Evolutionary conservation across 2,113 vertebrate genomes (phyloP).

Genomic region (Alouatta palliata): DNA sequence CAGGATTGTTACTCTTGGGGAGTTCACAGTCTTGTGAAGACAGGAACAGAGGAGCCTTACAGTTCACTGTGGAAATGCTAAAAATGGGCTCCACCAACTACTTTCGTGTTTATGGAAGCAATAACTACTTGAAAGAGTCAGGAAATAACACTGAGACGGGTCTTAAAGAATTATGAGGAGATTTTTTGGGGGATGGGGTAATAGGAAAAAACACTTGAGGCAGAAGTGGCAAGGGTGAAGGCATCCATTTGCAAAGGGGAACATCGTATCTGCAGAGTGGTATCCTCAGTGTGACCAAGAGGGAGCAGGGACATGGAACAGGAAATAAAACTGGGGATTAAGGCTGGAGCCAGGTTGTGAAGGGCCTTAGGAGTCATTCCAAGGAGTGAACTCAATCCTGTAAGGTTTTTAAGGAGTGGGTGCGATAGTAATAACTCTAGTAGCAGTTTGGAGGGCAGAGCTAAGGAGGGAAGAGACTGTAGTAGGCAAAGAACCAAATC

Average conservation of each 20-base stretch:
- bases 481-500: not conserved
- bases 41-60: not conserved
- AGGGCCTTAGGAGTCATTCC: not conserved
- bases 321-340: not conserved
- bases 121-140: not conserved
- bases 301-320: not conserved
- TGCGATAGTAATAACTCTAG: not conserved
- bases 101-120: not conserved
- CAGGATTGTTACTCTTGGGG: not conserved
- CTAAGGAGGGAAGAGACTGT: not conserved
- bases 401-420: not conserved
- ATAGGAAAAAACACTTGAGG: not conserved
- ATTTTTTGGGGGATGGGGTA: not conserved
- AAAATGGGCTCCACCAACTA: rapidly evolving
- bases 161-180: not conserved
- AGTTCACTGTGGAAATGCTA: not conserved
- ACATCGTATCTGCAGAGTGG: no score
- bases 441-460: not conserved
- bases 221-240: not conserved
- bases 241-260: not conserved
- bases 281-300: not conserved
- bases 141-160: not conserved
- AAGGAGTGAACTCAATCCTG: not conserved
- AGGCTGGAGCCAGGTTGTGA: not conserved
- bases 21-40: not conserved